Base-by-base conservation (phyloP, 1,140 invertebrate genomes). In the Neodiprion fabricii region DNA sequence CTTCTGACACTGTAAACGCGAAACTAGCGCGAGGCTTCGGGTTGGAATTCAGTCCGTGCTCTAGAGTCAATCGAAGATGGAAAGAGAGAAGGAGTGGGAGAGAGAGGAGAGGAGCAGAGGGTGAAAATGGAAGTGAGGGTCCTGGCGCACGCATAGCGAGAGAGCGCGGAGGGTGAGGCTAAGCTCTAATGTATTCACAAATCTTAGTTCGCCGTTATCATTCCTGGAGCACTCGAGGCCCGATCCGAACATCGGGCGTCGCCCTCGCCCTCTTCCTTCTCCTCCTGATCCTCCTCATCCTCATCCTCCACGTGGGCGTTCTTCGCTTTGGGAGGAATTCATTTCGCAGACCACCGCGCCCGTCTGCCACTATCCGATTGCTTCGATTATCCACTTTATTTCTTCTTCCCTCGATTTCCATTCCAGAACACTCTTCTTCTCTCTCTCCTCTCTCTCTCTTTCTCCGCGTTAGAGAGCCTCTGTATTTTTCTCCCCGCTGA, bases 331-430 rank as follows among this genome's bases (percentile, higher is more conserved):
- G 80, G 82, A 83, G 80, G 82, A 85, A 85, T 85, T 85, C 84
- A 85, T 85, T 85, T 85, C 84, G 82, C 84, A 83, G 82, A 80
- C 84, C 82, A 84, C 84, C 84, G 83, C 84, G 82, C 81, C 81
- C 82, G 82, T 81, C 84, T 84, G 77, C 79, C 65, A 68, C 65
- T 50, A n/a, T 85, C 84, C 83, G 84, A 85, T 85, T 80, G 84
- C 80, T 85, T 85, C 84, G 84, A 85, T 85, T 85, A 85, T 85
- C 84, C 82, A 81, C 81, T 77, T 61, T 61, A 61, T 61, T 61
- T 61, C 53, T 61, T 61, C 53, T 61, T 61, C 53, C 11, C 53
- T 61, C 53, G 28, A 40, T 40, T 40, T 40, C 28, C 28, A 40
- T 40, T 40, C 5, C 28, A 5, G 28, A 40, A 40, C 28, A 40